Evolutionary conservation across 2,888 invertebrate species (phyloP).

Genomic region (Drosophila cracens): DNA sequence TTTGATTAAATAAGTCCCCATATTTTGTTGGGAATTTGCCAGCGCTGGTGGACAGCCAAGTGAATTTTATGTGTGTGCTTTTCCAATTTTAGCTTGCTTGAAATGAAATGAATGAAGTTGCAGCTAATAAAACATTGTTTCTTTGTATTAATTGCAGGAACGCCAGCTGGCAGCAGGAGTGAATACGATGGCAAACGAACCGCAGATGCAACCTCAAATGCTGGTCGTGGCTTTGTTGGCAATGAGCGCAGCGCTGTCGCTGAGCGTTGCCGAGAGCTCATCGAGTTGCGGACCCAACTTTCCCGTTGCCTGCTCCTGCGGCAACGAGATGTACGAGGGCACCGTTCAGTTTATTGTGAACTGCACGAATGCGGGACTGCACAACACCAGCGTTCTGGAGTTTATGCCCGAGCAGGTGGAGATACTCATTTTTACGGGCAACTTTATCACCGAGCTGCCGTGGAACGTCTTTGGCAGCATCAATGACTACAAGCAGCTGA

Average conservation of each 20-base stretch:
- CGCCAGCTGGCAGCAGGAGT: background rate
- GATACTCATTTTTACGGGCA: conserved; percentile 90
- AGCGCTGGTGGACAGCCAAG: background rate
- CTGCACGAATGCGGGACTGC: conserved; percentile 89
- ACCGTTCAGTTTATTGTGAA: conserved; percentile 88
- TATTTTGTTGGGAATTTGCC: background rate
- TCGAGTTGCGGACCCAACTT: conserved; percentile 85
- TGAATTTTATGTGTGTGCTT: background rate
- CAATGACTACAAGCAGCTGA: conserved; percentile 86
- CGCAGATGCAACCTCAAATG: conserved; percentile 45
- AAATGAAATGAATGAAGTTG: conserved; percentile 54
- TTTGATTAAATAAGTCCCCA: background rate
- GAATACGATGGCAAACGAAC: conserved; percentile 52
- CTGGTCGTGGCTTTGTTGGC: conserved; percentile 49
- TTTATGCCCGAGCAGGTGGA: conserved; percentile 88
- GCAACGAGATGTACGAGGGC: conserved; percentile 86
- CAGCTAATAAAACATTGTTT: conserved; percentile 59
- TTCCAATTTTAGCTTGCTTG: conserved; percentile 1
- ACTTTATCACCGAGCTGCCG: conserved; percentile 88
- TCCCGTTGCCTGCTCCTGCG: conserved; percentile 86
- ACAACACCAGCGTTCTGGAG: conserved; percentile 87
- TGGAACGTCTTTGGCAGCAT: conserved; percentile 90
- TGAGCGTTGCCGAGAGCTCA: conserved; percentile 54
- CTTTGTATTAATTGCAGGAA: conserved; percentile 63
- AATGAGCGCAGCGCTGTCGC: conserved; percentile 50